Evolutionary conservation across 2,888 invertebrate genomes (phyloP).

Genomic region (Scotopteryx bipunctaria): DNA sequence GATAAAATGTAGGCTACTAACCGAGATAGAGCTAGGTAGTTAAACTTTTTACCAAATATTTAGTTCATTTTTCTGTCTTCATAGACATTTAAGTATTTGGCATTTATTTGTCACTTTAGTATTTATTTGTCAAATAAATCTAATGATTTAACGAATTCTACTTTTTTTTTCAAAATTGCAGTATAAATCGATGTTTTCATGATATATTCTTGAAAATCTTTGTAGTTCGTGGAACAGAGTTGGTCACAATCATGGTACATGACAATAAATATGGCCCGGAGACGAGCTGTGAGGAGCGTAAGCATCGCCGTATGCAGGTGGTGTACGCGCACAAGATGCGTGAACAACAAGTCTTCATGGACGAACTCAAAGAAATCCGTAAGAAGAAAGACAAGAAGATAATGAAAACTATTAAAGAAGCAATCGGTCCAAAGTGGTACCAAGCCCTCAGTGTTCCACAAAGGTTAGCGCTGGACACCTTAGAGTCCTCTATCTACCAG

Average conservation of each 20-base stretch:
- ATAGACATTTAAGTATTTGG: too few species aligned
- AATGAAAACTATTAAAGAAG: slow-evolving; percentile 42
- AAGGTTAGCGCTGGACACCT: slow-evolving; percentile 56
- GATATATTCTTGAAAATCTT: slow-evolving; percentile 7
- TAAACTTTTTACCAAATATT: too few species aligned
- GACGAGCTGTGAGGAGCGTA: slow-evolving; percentile 48
- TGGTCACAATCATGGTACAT: slow-evolving; percentile 7
- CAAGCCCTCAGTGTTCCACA: slow-evolving; percentile 70
- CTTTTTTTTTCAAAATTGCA: slow-evolving; percentile 60
- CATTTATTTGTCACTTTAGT: background rate
- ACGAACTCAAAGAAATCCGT: slow-evolving; percentile 63
- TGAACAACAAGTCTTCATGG: slow-evolving; percentile 64
- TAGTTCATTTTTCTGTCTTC: too few species aligned
- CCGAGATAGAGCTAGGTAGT: too few species aligned
- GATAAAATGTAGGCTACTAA: too few species aligned
- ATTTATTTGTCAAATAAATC: slow-evolving; percentile 16
- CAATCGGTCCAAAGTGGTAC: slow-evolving; percentile 70
- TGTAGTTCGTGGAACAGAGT: background rate
- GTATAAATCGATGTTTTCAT: slow-evolving; percentile 32
- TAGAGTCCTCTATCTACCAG: slow-evolving; percentile 61
- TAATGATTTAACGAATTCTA: background rate
- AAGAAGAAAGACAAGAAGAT: slow-evolving; percentile 45
- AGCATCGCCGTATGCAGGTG: slow-evolving; percentile 52
- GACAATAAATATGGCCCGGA: slow-evolving; percentile 45
- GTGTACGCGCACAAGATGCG: slow-evolving; percentile 58